Percentiles rank a stretch among this genome's conserved stretches.
phyloP scores from a whole-genome alignment of 2,113 vertebrate species.

The Orientallactaga bullata region DNA sequence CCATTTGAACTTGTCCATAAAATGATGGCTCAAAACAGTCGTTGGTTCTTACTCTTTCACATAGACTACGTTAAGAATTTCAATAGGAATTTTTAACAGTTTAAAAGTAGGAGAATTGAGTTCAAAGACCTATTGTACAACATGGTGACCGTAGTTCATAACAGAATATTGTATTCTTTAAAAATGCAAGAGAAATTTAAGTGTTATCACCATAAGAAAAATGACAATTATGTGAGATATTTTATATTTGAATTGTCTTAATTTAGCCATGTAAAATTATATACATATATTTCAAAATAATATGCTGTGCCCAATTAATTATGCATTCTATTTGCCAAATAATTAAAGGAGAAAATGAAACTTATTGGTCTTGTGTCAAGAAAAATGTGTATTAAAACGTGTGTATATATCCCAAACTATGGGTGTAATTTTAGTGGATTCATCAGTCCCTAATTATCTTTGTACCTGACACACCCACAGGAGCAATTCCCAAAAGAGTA shows the following conservation, averaged over 20 bases:
- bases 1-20: slow-evolving; percentile 29
- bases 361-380: neutral
- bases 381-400: neutral
- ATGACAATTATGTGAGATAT: neutral
- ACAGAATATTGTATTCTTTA: neutral
- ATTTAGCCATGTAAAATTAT: neutral
- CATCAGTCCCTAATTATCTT: neutral
- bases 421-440: neutral
- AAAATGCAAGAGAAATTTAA: neutral
- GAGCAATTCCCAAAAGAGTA: neutral
- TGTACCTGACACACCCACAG: neutral
- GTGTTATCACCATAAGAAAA: neutral
- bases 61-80: neutral
- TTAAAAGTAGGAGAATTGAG: neutral
- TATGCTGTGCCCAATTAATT: neutral
- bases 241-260: neutral
- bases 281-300: neutral
- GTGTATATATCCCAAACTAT: neutral
- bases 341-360: neutral
- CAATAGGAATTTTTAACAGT: neutral
- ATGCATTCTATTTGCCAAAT: neutral
- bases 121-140: neutral
- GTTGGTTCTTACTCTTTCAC: neutral
- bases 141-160: neutral
- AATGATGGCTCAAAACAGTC: neutral